A percentile compares a stretch with the other conserved stretches of the same genome.
phyloP scores from a whole-genome alignment of 2,113 vertebrate species.

The Motacilla alba region DNA sequence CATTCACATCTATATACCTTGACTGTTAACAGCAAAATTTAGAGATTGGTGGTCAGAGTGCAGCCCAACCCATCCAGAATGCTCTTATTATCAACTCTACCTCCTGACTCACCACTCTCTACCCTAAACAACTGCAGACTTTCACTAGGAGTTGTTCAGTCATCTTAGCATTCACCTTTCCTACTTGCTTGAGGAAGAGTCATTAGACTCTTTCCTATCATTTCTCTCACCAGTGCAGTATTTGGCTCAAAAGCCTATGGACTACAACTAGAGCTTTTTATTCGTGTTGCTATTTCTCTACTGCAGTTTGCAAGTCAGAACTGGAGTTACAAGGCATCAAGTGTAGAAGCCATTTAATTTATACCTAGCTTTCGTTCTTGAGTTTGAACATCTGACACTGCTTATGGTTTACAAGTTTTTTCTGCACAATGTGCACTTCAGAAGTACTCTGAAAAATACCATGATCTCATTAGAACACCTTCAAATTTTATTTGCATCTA shows the following conservation, averaged over 20 bases:
- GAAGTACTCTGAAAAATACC: constrained; percentile 49
- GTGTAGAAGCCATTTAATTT: background rate
- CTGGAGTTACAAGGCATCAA: background rate
- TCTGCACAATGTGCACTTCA: background rate
- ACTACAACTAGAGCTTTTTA: background rate
- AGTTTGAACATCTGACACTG: background rate
- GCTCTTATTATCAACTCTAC: background rate
- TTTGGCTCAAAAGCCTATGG: background rate
- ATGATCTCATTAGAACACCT: constrained; percentile 39
- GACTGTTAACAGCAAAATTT: background rate
- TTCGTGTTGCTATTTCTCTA: background rate
- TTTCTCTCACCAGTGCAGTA: background rate
- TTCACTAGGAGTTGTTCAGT: background rate
- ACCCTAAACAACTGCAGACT: background rate
- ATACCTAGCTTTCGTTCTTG: background rate
- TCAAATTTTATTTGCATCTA: constrained; percentile 90
- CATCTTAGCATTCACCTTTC: background rate
- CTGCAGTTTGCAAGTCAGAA: background rate
- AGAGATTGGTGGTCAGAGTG: background rate
- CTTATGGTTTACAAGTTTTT: background rate
- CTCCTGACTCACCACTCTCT: background rate
- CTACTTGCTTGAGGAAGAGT: background rate
- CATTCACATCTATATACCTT: background rate
- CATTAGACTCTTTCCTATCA: background rate
- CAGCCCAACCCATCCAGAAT: background rate